Evolutionary conservation across 2,113 vertebrate genomes (phyloP).

Genomic region (Fukomys damarensis): DNA sequence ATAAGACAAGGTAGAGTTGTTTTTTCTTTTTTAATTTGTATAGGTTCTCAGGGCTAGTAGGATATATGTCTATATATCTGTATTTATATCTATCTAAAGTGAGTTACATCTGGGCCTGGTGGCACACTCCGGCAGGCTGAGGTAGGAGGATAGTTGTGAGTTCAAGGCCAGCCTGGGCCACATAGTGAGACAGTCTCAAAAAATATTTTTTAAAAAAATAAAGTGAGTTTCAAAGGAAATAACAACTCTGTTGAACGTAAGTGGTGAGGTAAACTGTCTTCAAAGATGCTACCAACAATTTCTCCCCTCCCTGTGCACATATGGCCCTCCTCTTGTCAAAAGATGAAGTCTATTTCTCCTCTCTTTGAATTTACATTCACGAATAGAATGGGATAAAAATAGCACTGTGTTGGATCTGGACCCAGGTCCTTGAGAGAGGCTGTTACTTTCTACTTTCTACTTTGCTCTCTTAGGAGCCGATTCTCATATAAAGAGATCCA

Average conservation of each 20-base stretch:
- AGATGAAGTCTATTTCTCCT: background rate
- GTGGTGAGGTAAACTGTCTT: background rate
- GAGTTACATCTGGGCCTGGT: background rate
- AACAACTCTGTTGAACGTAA: background rate
- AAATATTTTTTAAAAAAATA: background rate
- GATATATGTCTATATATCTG: background rate
- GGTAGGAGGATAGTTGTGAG: background rate
- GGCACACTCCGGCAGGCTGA: background rate
- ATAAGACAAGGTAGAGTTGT: background rate
- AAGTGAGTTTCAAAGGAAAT: constrained; percentile 12
- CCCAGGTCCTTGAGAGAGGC: background rate
- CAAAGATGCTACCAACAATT: background rate
- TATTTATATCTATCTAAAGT: background rate
- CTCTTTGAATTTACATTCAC: background rate
- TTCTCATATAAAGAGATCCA: background rate
- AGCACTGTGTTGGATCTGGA: background rate
- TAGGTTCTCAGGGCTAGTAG: background rate
- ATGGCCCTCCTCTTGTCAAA: background rate
- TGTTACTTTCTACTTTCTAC: background rate
- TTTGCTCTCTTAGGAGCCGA: background rate
- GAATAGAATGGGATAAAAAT: background rate
- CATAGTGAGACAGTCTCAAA: background rate
- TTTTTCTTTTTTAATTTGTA: background rate
- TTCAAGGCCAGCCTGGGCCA: background rate
- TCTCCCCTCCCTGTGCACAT: background rate